phyloP scores from a whole-genome alignment of 2,888 invertebrate genomes.

The Hirtodrosophila cameraria region DNA sequence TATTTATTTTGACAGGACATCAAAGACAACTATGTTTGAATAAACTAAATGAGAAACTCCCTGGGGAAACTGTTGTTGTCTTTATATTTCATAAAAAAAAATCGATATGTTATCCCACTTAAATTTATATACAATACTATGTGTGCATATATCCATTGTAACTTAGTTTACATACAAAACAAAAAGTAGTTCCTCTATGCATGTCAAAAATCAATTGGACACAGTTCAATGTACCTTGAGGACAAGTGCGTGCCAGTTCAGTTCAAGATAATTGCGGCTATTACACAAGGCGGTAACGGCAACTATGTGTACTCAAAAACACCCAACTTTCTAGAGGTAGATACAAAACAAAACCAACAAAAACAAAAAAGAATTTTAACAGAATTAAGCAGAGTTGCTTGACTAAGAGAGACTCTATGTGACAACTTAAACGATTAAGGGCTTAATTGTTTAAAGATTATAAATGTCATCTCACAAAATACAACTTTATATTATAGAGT shows the following conservation, averaged over 20 bases:
- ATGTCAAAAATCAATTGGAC: constrained; percentile 69
- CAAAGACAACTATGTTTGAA: too few relatives aligned
- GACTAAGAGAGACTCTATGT: constrained; percentile 5
- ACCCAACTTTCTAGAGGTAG: constrained; percentile 34
- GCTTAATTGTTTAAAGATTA: too few relatives aligned
- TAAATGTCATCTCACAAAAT: too few relatives aligned
- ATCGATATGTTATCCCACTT: constrained; percentile 25
- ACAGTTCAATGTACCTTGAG: constrained; percentile 67
- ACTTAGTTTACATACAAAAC: too few relatives aligned
- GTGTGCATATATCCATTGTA: too few relatives aligned
- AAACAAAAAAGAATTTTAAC: constrained; percentile 23
- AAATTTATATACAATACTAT: too few relatives aligned
- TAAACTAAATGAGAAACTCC: too few relatives aligned
- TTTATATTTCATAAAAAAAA: too few relatives aligned
- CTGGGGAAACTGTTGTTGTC: too few relatives aligned
- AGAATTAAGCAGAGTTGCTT: background rate
- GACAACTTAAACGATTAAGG: too few relatives aligned
- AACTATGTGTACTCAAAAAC: constrained; percentile 46
- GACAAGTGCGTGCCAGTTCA: constrained; percentile 66
- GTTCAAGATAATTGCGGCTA: constrained; percentile 69
- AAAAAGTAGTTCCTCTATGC: constrained; percentile 23
- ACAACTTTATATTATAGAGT: too few relatives aligned
- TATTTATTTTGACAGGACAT: too few relatives aligned
- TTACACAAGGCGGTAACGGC: constrained; percentile 56
- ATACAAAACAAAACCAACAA: constrained; percentile 14